Evolutionary conservation across 2,888 invertebrate species (phyloP), one percentile per base, ranked within the genome.

Genomic region (Gerris lacustris): DNA sequence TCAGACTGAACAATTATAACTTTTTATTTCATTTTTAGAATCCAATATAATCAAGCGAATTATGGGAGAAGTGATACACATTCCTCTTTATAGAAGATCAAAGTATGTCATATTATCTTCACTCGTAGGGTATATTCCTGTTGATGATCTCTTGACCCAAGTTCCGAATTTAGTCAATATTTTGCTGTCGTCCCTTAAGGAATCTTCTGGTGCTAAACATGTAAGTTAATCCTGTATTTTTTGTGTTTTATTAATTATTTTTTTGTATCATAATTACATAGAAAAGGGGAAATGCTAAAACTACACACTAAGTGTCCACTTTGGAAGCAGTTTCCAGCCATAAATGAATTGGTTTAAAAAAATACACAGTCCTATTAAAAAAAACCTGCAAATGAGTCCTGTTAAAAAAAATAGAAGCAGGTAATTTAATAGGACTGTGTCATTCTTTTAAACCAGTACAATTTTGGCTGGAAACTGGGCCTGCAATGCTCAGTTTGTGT

Each of bases 71-170:
- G 62, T 74, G 47, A 47, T 43, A 11, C 17, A 45, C 62, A 71
- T 73, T 63, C 69, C 73, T 6, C 64, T 70, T 6, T 74, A 73
- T 62, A 72, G 72, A 66, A 70, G 75, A 64, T 72, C 74, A 15
- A 75, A 73, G 67, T 74, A 74, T 67, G 72, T 72, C 7, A 73
- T 73, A 6, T 67, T 75, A n/a, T 72, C 73, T 5, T 70, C 72
- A 17, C 45, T 75, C 9, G 67, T 75, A 15, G 72, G 73, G 4
- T 68, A 70, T 62, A 66, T 74, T 5, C 72, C 75, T 43, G 71
- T 74, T 6, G 55, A 45, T n/a, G 67, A 66, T 62, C 67, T 75
- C 17, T 45, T 75, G 17, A n/a, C 66, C 31, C 68, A 69, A 47
- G 67, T 68, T n/a, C 72, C 71, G n/a, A 67, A 66, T 44, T 70